Conservation (phyloP, 2,113 vertebrate genomes). For the Tricholaema leucomelas region DNA sequence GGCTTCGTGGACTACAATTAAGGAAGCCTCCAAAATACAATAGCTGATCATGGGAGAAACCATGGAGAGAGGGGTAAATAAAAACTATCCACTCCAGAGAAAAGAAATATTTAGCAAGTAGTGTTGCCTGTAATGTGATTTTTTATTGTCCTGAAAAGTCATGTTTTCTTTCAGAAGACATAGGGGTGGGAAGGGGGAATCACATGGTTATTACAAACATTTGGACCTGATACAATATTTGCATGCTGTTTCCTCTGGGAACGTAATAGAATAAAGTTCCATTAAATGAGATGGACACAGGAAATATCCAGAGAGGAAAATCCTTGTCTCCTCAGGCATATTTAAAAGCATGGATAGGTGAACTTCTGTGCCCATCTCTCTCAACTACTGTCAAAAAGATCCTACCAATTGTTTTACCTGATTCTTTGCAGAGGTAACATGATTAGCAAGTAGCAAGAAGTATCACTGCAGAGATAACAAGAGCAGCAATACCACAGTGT, state of each 20-base stretch:
- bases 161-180: neutral
- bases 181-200: neutral
- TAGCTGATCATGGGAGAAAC: constrained; percentile 81
- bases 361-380: neutral
- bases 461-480: neutral
- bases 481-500: neutral
- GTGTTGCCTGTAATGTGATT: neutral
- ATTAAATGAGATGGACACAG: neutral
- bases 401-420: neutral
- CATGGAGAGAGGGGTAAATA: constrained; percentile 76
- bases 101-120: neutral
- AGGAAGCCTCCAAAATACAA: constrained; percentile 75
- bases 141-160: neutral
- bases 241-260: neutral
- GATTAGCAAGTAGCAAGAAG: neutral
- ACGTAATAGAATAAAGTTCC: neutral
- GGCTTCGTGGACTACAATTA: constrained; percentile 86
- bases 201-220: neutral
- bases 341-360: neutral
- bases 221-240: neutral
- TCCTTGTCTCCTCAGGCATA: neutral
- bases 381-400: neutral
- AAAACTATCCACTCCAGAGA: neutral
- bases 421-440: neutral
- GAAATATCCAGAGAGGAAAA: neutral